Evolutionary conservation across 1,140 invertebrate genomes (phyloP), one percentile per base, ranked within the genome.

Genomic region (Leptoteleia sp.): DNA sequence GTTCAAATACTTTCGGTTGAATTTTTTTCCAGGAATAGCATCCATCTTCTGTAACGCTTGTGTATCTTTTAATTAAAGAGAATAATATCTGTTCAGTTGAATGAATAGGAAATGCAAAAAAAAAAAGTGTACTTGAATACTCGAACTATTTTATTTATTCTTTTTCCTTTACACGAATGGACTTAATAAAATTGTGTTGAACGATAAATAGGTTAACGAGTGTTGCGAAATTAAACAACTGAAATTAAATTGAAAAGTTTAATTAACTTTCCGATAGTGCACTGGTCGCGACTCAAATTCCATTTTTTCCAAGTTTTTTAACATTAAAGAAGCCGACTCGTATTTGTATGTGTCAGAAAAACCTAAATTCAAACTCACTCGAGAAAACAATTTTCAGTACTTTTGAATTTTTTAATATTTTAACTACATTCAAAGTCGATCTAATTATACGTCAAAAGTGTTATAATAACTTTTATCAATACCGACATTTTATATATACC

Each of bases 191-290:
- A 42, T 4, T 16, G 31, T 55, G 25, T 5, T 9, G 7, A 15
- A n/a, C 12, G 11, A 25, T 42, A 55, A 42, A 55, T 42, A 22
- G 52, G 52, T 40, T 54, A 38, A 22, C 50, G 22, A 40, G 40
- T 25, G 35, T 27, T 40, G 50, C 16, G 22, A 42, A 54, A 54
- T 54, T 55, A 42, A 55, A 17, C 19, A 25, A 1, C 25, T 15
- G 29, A 16, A n/a, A 50, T 16, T 5, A 50, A 50, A 50, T 33
- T 33, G 13, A 33, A 50, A 55, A 40, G 52, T 42, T 55, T 42
- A 55, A 55, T 55, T 55, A 55, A 55, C 22, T 52, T 37, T 12
- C 0, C 13, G 7, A 9, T 16, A 35, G 17, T 27, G 25, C 35
- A 17, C 38, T 19, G 38, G 31, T 35, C 11, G 29, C 31, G 15